Base-by-base conservation (phyloP, 1,140 invertebrate genomes). In the Campoletis sonorensis region DNA sequence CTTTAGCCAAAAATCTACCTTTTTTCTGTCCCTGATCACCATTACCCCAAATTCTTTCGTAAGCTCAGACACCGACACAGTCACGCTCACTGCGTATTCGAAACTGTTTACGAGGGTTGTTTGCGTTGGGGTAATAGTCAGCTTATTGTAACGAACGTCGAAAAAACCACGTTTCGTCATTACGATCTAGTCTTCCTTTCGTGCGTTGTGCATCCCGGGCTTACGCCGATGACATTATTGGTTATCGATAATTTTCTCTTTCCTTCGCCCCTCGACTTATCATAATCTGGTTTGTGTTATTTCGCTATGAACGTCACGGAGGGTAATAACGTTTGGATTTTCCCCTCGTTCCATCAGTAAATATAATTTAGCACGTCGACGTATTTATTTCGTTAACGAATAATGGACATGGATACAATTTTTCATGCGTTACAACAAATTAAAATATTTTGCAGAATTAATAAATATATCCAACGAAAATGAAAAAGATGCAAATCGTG, bases 71-170 rank as follows among this genome's bases (percentile, higher is more conserved):
- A n/a, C 51, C 16, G 16, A 54, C 1, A 54, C 16, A 77, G 79
- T 83, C 86, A 85, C 85, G 83, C 85, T 90, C 82, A 80, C 80
- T 76, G 70, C 58, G 86, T 82, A 87, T 87, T 85, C 84, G 86
- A 88, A 84, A 86, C 30, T 61, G 58, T 64, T 77, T 13, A 11
- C 54, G 51, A 83, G 51, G 51, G 18, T 54, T 84, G 21, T 64
- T 23, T 37, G 49, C 40, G 16, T 8, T 11, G 51, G 30, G 40
- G 33, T 33, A 30, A 61, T 58, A 73, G 71, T 79, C 33, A 85
- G 88, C 86, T 91, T 90, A 90, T 89, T 90, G 87, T 91, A 91
- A 91, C 88, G 87, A 91, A 91, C 88, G 86, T 86, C 40, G 81
- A 84, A 70, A 70, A 70, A 86, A 86, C 83, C 81, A 87, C 87